These are phyloP conservation scores for Solea solea DNA, from an alignment of 2,113 vertebrate genomes.

Conservation along the genomic window DNA sequence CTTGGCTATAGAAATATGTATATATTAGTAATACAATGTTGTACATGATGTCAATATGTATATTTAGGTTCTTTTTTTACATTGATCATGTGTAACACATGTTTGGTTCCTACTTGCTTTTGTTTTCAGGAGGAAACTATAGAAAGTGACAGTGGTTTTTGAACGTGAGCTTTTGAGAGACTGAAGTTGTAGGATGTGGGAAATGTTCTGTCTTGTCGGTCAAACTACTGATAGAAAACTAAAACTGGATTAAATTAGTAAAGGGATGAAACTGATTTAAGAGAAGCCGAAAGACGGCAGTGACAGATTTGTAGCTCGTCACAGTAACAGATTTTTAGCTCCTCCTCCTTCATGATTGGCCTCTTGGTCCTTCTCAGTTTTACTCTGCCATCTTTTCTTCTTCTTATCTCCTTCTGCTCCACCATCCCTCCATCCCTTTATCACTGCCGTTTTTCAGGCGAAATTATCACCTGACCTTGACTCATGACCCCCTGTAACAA, in stretches of 20 bases:
- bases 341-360: slow-evolving; percentile 3
- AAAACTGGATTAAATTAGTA: not conserved
- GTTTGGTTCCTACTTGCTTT: too few species aligned
- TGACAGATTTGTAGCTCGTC: slow-evolving; percentile 19
- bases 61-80: too few species aligned
- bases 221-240: not conserved
- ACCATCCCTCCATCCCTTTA: slow-evolving; percentile 9
- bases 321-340: slow-evolving; percentile 14
- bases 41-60: too few species aligned
- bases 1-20: too few species aligned
- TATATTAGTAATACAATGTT: too few species aligned
- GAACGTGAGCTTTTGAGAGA: too few species aligned
- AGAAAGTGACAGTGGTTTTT: too few species aligned
- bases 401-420: slow-evolving; percentile 5
- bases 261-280: not conserved
- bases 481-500: slow-evolving; percentile 40
- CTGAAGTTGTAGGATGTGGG: too few species aligned
- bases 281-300: not conserved
- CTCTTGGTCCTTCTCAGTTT: slow-evolving; percentile 9
- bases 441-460: slow-evolving; percentile 37
- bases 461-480: slow-evolving; percentile 74
- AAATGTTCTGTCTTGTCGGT: too few species aligned
- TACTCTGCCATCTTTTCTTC: slow-evolving; percentile 17
- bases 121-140: too few species aligned
- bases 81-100: too few species aligned